These are phyloP conservation scores for Cercopithecus petaurista DNA, from an alignment of 2,797 vertebrate species.

Conservation along the genomic window DNA sequence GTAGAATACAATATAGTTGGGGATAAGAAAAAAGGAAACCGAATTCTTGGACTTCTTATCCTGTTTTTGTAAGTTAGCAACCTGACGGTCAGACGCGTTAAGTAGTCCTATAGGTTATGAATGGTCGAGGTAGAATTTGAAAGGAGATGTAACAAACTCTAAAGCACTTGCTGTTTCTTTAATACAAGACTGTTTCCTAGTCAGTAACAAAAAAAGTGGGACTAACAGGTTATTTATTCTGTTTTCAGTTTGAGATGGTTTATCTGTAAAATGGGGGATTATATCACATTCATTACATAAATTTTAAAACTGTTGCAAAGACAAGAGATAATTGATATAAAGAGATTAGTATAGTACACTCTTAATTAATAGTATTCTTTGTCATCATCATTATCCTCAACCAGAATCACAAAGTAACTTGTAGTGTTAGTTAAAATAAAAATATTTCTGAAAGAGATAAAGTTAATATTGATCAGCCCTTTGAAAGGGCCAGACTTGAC, in stretches of 20 bases:
- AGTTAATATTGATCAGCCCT: neutral
- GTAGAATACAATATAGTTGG: neutral
- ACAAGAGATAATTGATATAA: neutral
- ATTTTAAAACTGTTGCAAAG: constrained; percentile 15
- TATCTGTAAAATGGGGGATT: neutral
- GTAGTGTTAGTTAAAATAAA: neutral
- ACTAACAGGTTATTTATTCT: neutral
- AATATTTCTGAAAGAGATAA: neutral
- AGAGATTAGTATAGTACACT: neutral
- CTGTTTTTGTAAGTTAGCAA: neutral
- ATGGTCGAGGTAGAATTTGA: neutral
- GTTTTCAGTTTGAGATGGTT: constrained; percentile 6
- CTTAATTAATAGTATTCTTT: neutral
- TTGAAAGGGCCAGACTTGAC: neutral
- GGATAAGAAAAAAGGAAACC: neutral
- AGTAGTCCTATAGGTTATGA: neutral
- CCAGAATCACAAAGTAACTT: neutral
- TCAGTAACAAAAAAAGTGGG: neutral
- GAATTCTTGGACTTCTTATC: neutral
- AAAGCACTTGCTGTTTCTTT: neutral
- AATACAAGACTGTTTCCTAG: neutral
- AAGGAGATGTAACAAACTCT: neutral
- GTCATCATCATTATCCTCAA: neutral
- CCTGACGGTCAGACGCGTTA: neutral
- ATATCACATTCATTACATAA: neutral